These are phyloP conservation scores for Hirudinaria manillensis DNA, from an alignment of 2,888 invertebrate species.

Conservation along the genomic window DNA sequence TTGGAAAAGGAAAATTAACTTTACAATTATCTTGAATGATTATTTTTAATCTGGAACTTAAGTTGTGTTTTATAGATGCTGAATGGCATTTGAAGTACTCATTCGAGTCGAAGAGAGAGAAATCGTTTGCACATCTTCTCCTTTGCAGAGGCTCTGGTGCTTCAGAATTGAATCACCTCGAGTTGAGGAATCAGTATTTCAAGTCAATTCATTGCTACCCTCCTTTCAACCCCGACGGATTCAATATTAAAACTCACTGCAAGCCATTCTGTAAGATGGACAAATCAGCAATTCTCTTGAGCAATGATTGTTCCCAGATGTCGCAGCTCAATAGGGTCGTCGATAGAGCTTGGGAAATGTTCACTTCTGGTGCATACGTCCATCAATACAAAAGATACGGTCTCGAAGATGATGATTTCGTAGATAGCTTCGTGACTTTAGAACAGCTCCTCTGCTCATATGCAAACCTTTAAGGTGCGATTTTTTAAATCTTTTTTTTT, in stretches of 20 bases:
- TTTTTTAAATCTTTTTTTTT: background rate
- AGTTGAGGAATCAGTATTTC: constrained; percentile 17
- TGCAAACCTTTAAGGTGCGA: constrained; percentile 32
- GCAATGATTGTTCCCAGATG: constrained; percentile 50
- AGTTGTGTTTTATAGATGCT: background rate
- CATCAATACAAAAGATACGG: constrained; percentile 54
- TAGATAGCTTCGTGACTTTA: constrained; percentile 51
- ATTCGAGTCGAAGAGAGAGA: background rate
- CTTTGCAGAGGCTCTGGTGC: background rate
- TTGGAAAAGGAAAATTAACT: background rate
- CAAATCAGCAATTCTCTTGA: constrained; percentile 49
- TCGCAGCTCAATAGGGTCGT: constrained; percentile 47
- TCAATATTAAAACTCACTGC: constrained; percentile 41
- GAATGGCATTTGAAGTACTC: constrained; percentile 18
- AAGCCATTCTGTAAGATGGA: constrained; percentile 49
- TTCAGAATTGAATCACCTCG: background rate
- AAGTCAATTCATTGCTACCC: constrained; percentile 8
- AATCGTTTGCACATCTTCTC: constrained; percentile 16
- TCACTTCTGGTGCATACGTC: constrained; percentile 52
- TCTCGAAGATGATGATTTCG: constrained; percentile 51
- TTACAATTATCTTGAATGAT: background rate
- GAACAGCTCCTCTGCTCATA: constrained; percentile 53
- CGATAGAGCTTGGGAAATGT: constrained; percentile 55
- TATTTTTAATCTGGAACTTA: background rate
- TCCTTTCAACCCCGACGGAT: constrained; percentile 8